phyloP scores from a whole-genome alignment of 1,140 invertebrate species.

The Thaumetopoea pityocampa region DNA sequence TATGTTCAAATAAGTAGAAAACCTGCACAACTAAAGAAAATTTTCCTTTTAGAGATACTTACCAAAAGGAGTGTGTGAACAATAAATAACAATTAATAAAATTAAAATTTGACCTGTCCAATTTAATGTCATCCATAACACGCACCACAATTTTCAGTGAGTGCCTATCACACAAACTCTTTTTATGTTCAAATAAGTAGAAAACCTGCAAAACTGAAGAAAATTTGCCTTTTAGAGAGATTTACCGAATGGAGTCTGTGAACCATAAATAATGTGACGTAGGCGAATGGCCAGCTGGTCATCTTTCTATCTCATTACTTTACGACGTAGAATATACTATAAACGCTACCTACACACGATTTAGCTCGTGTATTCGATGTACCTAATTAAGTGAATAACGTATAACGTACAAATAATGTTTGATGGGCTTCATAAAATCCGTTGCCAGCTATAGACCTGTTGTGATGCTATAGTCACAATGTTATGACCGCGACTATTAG shows the following conservation, averaged over 20 bases:
- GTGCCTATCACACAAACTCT: conserved; percentile 13
- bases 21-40: conserved; percentile 8
- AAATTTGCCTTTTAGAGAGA: conserved; percentile 24
- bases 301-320: conserved; percentile 34
- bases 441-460: too few relatives aligned
- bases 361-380: neutral
- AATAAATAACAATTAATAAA: too few relatives aligned
- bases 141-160: conserved; percentile 9
- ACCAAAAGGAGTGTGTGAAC: conserved; percentile 32
- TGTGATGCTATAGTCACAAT: too few relatives aligned
- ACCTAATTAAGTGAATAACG: too few relatives aligned
- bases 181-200: conserved; percentile 6
- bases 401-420: too few relatives aligned
- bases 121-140: conserved; percentile 22
- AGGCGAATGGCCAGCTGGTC: conserved; percentile 30
- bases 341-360: conserved; percentile 4
- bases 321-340: conserved; percentile 18
- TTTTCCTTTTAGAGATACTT: conserved; percentile 26
- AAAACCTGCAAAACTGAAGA: conserved; percentile 10
- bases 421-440: too few relatives aligned
- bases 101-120: conserved; percentile 53
- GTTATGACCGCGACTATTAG: too few relatives aligned
- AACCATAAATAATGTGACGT: conserved; percentile 53
- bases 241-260: conserved; percentile 34
- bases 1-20: conserved; percentile 8